Evolutionary conservation across 2,888 invertebrate species (phyloP), one percentile per base, ranked within the genome.

Genomic region (Cartodere bifasciata): DNA sequence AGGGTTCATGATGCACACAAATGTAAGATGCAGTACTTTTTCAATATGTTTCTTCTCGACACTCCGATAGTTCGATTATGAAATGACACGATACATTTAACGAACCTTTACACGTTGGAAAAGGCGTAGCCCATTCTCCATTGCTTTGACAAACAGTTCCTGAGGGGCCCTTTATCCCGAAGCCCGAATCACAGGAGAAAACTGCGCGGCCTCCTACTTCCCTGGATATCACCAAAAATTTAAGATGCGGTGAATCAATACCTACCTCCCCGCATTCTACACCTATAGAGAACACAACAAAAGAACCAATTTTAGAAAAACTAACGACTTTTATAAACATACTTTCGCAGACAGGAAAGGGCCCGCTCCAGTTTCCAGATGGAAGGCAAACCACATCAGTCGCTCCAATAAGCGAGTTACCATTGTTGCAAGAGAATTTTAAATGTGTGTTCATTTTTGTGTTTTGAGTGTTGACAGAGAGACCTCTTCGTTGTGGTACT

Each of bases 351-450:
- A 81, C 75, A 4, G 86, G 86, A 37, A 83, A 63, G 2, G 81
- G 79, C 1, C 79, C 73, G 45, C 82, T 84, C 87, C 87, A 87
- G 55, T 84, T 84, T 14, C 85, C 85, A 12, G 83, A 83, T 1
- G 86, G 81, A n/a, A 82, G 60, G 55, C 87, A 87, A 26, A 64
- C 56, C 15, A 85, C 67, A 47, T 77, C 73, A 3, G 75, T 70
- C 2, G 81, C 69, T 3, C 87, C 87, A 31, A 85, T 76, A 23
- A 87, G 61, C 1, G 81, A 75, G 52, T 84, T 84, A 2, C 85
- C 85, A 47, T 84, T 82, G 9, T 76, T 72, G 51, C 86, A 87
- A 15, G 74, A 72, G 57, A 86, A 77, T 36, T 68, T 64, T 25
- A 85, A 71, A 49, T 72, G 72, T 0, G 83, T 73, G 45, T 80